Evolutionary conservation across 1,140 invertebrate genomes (phyloP), one percentile per base, ranked within the genome.

Genomic region (Meloidogyne floridensis): DNA sequence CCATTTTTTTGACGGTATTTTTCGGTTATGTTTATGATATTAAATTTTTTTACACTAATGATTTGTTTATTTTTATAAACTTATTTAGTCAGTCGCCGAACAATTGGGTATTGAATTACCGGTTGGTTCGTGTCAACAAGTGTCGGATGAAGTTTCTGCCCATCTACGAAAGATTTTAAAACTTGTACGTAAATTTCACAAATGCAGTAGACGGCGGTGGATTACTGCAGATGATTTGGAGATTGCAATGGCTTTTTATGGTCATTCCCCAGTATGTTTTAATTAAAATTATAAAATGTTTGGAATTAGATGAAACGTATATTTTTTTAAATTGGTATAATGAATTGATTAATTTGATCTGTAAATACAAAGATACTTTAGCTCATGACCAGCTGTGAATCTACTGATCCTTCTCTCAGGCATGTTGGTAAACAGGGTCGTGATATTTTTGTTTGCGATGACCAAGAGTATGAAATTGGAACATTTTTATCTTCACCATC

Each of bases 361-460:
- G n/a, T 47, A 47, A 8, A 47, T 11, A 9, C 20, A 54, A 42
- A 47, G 13, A 70, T 69, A 20, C 13, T 87, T 83, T 80, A 85
- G 84, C 72, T 56, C 18, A 56, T 72, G 54, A 59, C 87, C 70
- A 78, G 85, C 6, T 87, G 81, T 51, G 86, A 81, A 56, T 53
- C 59, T 51, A 65, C 75, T 18, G 71, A 82, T n/a, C 53, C 43
- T 73, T 32, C 56, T 20, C 86, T 87, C 43, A 69, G 81, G 8
- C 69, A 80, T 47, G 84, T 83, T 6, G 86, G 86, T 20, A 72
- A 71, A 54, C 51, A 84, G 13, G 81, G 84, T 56, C 18, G 72
- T 9, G 86, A 87, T 32, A n/a, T 86, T 20, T 84, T 82, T 59
- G 77, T 86, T 15, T 9, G 74, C 11, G 85, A 86, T 18, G 86